Evolutionary conservation across 2,888 invertebrate genomes (phyloP).

Genomic region (Taenaris catops): DNA sequence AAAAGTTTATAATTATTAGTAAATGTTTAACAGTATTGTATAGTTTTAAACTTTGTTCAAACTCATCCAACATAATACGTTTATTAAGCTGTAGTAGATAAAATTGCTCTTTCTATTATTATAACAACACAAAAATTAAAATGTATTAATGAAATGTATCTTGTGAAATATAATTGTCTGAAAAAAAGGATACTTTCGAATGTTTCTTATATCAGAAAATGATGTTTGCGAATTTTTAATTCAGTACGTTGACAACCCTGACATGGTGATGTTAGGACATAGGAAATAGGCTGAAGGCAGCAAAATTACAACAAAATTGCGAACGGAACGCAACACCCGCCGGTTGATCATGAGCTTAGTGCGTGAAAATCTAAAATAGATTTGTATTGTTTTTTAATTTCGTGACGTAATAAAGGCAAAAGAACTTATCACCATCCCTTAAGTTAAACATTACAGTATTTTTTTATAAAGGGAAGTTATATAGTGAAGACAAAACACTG

Average conservation of each 20-base stretch:
- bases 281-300: constrained; percentile 5
- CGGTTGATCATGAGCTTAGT: constrained; percentile 61
- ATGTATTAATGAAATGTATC: too few species aligned
- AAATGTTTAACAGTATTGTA: too few species aligned
- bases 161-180: too few species aligned
- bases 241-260: constrained; percentile 11
- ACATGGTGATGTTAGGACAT: not conserved
- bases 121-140: too few species aligned
- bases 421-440: constrained; percentile 45
- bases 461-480: constrained; percentile 39
- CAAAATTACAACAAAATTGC: constrained; percentile 21
- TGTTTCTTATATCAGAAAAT: too few species aligned
- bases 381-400: constrained; percentile 66
- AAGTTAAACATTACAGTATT: constrained; percentile 47
- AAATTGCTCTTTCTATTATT: too few species aligned
- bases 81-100: too few species aligned
- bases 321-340: constrained; percentile 44
- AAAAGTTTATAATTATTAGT: too few species aligned
- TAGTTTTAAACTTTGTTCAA: too few species aligned
- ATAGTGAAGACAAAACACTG: constrained; percentile 63
- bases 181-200: too few species aligned
- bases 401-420: constrained; percentile 65
- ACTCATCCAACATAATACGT: too few species aligned
- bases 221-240: too few species aligned
- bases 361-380: constrained; percentile 74